Conservation (phyloP, 2,888 invertebrate species). For the Tipula confusa region DNA sequence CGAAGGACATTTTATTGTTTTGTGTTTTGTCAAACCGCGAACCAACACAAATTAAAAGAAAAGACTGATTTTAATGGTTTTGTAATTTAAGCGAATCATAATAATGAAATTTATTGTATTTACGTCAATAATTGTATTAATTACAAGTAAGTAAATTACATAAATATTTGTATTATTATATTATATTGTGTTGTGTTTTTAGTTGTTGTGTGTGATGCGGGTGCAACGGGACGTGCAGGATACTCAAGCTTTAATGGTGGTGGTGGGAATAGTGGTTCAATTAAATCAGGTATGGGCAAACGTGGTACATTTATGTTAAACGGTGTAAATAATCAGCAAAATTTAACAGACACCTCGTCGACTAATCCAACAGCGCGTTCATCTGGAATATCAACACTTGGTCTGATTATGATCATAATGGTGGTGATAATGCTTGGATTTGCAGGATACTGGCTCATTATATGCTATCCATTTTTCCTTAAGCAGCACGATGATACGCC, state of each 20-base stretch:
- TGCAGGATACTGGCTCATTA: constrained; percentile 60
- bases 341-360: neutral
- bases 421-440: constrained; percentile 53
- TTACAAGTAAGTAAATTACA: neutral
- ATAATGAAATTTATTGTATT: neutral
- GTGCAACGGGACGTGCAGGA: neutral
- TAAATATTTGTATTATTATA: neutral
- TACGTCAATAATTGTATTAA: neutral
- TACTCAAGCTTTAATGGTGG: neutral
- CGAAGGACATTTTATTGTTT: constrained; percentile 27
- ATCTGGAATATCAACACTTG: constrained; percentile 60
- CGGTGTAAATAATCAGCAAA: neutral
- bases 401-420: constrained; percentile 56
- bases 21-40: constrained; percentile 27
- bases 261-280: neutral
- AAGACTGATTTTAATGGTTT: constrained; percentile 28
- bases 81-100: neutral
- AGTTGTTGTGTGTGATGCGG: neutral
- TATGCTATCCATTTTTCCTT: constrained; percentile 63
- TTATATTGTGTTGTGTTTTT: neutral
- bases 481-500: constrained; percentile 30
- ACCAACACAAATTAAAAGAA: neutral
- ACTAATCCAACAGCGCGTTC: neutral
- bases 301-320: neutral
- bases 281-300: neutral